phyloP scores from a whole-genome alignment of 2,113 vertebrate genomes.

The Callocephalon fimbriatum region DNA sequence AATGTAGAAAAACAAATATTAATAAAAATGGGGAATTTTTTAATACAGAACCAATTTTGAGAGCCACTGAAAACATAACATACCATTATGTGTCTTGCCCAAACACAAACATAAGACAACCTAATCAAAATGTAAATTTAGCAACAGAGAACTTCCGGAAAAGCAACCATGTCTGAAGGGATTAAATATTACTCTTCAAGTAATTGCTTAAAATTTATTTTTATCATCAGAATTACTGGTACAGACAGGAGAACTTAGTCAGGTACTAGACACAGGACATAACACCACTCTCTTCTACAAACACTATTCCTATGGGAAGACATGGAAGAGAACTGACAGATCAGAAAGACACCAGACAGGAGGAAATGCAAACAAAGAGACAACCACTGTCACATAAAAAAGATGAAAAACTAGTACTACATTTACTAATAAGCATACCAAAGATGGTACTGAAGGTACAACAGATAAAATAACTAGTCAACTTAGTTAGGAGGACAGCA shows the following conservation, averaged over 20 bases:
- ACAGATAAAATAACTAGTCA: not conserved
- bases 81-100: not conserved
- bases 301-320: not conserved
- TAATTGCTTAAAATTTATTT: not conserved
- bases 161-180: not conserved
- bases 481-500: not conserved
- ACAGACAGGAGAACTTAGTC: not conserved
- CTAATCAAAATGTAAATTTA: not conserved
- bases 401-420: not conserved
- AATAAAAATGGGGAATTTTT: not conserved
- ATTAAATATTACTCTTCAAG: not conserved
- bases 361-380: not conserved
- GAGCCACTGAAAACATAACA: not conserved
- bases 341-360: not conserved
- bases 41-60: not conserved
- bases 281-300: not conserved
- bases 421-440: not conserved
- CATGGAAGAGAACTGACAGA: not conserved
- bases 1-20: not conserved
- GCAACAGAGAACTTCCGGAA: not conserved
- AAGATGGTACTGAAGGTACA: not conserved
- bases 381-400: not conserved
- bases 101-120: not conserved
- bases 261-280: not conserved
- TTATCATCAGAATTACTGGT: not conserved